These are phyloP conservation scores for Aphis craccivora DNA, from an alignment of 1,140 invertebrate species.

Conservation along the genomic window DNA sequence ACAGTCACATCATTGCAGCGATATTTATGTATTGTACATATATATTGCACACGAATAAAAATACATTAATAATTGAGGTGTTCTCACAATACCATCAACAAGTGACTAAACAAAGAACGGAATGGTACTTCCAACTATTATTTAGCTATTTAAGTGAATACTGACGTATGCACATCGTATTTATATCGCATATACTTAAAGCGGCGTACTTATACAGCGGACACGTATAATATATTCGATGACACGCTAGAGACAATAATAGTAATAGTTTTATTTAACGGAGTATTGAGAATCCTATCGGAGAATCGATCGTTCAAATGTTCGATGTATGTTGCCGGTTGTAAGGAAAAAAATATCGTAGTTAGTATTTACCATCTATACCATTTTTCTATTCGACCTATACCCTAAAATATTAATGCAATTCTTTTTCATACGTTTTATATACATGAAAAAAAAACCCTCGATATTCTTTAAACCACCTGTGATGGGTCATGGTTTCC, in stretches of 20 bases:
- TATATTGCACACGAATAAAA: background rate
- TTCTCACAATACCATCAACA: conserved; percentile 32
- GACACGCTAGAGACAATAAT: background rate
- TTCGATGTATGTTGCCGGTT: no score
- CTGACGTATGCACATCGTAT: background rate
- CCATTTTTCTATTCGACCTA: background rate
- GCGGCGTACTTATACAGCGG: background rate
- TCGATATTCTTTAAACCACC: background rate
- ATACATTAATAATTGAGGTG: conserved; percentile 30
- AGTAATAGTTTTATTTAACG: background rate
- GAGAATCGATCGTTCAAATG: background rate
- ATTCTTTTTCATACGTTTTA: background rate
- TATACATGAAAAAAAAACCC: background rate
- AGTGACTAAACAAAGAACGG: conserved; percentile 19
- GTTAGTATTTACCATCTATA: background rate
- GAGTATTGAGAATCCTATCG: no score
- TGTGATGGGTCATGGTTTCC: background rate
- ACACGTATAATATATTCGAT: conserved; percentile 8
- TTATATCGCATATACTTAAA: background rate
- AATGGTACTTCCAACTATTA: background rate
- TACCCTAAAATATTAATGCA: background rate
- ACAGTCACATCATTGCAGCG: background rate
- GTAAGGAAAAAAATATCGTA: background rate
- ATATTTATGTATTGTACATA: background rate
- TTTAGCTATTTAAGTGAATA: conserved; percentile 24